Percentiles rank a stretch among this genome's conserved stretches.
Evolutionary conservation across 2,797 vertebrate species (phyloP).

Genomic region (Vespertilio murinus): DNA sequence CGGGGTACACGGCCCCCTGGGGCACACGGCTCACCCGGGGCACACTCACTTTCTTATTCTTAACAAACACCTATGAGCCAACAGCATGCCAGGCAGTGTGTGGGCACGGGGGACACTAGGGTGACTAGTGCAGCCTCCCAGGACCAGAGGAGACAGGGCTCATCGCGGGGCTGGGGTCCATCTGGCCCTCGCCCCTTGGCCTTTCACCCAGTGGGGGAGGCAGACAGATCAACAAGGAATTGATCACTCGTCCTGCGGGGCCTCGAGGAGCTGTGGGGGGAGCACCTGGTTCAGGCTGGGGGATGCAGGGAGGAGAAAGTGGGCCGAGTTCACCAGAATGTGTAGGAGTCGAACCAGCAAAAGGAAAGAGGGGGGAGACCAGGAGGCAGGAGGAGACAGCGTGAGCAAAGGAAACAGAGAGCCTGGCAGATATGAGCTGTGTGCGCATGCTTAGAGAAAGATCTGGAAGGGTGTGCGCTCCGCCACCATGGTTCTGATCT

Average conservation of each 20-base stretch:
- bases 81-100: not conserved
- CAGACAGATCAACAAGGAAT: not conserved
- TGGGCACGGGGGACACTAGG: not conserved
- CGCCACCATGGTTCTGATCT: not conserved
- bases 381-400: not conserved
- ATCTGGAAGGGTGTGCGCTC: not conserved
- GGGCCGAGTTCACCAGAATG: not conserved
- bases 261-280: not conserved
- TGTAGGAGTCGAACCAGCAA: not conserved
- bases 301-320: not conserved
- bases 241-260: not conserved
- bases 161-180: not conserved
- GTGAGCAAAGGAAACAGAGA: not conserved
- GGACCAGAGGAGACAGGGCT: not conserved
- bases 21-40: too few species aligned
- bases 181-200: not conserved
- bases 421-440: not conserved
- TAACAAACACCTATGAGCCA: not conserved
- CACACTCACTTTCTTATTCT: not conserved
- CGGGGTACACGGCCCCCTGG: too few species aligned
- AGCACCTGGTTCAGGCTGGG: not conserved
- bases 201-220: not conserved
- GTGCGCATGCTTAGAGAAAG: not conserved
- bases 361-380: not conserved
- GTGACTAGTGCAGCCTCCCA: not conserved